Evolutionary conservation across 2,797 vertebrate genomes (phyloP), one percentile per base, ranked within the genome.

Genomic region (Oreochromis grahami): DNA sequence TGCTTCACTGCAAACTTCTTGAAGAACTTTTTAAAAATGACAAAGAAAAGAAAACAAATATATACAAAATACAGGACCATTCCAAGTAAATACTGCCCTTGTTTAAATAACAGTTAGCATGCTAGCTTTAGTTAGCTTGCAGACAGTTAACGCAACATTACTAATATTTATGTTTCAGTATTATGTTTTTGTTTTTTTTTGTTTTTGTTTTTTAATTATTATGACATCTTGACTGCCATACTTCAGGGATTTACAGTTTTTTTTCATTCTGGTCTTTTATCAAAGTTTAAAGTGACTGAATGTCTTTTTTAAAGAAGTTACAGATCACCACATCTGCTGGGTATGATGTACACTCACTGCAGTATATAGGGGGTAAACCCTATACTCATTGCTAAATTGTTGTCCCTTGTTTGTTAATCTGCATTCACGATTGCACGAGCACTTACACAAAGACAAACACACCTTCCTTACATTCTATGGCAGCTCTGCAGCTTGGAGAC

Each of bases 401-500:
- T 86, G 79, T 41, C 56, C 55, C 80, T 90, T 81, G 77, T 86
- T 84, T 84, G 68, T 83, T 83, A 82, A 78, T 83, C 52, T 56
- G 79, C 80, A 9, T n/a, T 36, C 4, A n/a, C 6, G 26, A 34
- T 17, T 80, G 58, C 17, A 19, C 76, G 82, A 63, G 24, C n/a
- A 41, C 84, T 7, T 56, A 56, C 11, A 65, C 70, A 76, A 77
- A 87, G 38, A 24, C 5, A 2, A 24, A 68, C 79, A 60, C 77
- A 56, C 76, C 82, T 87, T 72, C 79, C 70, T 84, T 78, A 82
- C 79, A 32, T 86, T 87, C 29, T 82, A 45, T 79, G 86, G 91
- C 86, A 90, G 85, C 87, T 86, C 78, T 77, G 87, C 80, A 84
- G 68, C 76, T 92, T 88, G 93, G 93, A 86, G 91, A 76, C 80